Percentiles rank a stretch among this genome's conserved stretches.
Conservation (phyloP, 2,888 invertebrate genomes). For the Alitta virens region DNA sequence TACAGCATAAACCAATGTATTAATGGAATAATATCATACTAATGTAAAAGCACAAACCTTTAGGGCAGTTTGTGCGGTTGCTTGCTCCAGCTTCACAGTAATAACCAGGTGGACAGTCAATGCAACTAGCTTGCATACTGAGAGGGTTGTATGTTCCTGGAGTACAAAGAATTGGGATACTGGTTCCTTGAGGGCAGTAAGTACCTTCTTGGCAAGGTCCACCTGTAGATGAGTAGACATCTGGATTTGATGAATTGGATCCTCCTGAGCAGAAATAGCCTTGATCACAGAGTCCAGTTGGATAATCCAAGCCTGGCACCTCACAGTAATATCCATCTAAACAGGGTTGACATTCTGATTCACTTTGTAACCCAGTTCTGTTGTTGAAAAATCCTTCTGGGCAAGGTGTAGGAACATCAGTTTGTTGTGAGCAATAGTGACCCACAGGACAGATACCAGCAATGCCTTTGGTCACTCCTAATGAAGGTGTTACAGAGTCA, state of each 20-base stretch:
- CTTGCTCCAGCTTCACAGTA: conserved; percentile 44
- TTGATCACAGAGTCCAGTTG: conserved; percentile 40
- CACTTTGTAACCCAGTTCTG: conserved; percentile 30
- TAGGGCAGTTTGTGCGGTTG: conserved; percentile 39
- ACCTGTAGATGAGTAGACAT: conserved; percentile 34
- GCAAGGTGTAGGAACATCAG: conserved; percentile 41
- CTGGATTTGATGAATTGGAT: conserved; percentile 41
- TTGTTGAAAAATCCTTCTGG: conserved; percentile 52
- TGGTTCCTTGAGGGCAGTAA: conserved; percentile 44
- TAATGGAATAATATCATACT: background rate
- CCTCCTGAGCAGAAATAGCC: conserved; percentile 49
- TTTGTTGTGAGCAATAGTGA: conserved; percentile 44
- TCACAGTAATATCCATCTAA: conserved; percentile 47
- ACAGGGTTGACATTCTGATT: conserved; percentile 41
- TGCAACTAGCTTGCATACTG: conserved; percentile 40
- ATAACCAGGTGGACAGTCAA: conserved; percentile 46
- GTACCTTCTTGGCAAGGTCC: conserved; percentile 51
- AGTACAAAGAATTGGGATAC: conserved; percentile 37
- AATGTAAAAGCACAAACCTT: conserved; percentile 32
- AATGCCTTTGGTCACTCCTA: conserved; percentile 35
- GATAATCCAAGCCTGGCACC: conserved; percentile 40
- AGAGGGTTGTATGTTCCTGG: conserved; percentile 44
- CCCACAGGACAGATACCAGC: conserved; percentile 47
- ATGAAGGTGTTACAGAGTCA: conserved; percentile 36
- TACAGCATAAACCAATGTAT: background rate